Evolutionary conservation across 2,888 invertebrate species (phyloP).

Genomic region (Leucophenga maculata): DNA sequence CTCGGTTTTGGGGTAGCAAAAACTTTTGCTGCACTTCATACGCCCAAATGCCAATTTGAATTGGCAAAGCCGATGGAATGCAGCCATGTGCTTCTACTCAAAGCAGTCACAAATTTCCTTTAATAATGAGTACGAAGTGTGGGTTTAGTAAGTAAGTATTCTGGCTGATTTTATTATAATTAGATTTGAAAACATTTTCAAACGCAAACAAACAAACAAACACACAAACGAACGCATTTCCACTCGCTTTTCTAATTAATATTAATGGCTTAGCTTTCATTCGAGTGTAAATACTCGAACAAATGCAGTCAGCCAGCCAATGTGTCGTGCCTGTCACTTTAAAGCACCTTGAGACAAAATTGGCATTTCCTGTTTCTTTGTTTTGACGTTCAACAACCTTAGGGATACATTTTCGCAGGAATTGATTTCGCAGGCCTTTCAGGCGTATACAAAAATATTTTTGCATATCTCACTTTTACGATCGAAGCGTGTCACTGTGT

Average conservation of each 20-base stretch:
- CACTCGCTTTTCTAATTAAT: conserved; percentile 47
- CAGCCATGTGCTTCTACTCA: too few species aligned
- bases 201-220: not conserved
- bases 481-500: conserved; percentile 60
- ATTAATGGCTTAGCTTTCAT: conserved; percentile 37
- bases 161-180: conserved; percentile 47
- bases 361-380: conserved; percentile 49
- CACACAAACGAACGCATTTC: not conserved
- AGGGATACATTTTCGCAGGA: conserved; percentile 41
- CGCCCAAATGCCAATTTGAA: not conserved
- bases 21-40: conserved; percentile 7
- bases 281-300: not conserved
- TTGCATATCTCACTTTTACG: conserved; percentile 39
- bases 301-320: too few species aligned
- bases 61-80: too few species aligned
- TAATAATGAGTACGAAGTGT: not conserved
- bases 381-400: conserved; percentile 40
- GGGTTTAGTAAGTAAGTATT: not conserved
- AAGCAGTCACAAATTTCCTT: conserved; percentile 24
- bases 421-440: not conserved
- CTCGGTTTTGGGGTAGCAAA: not conserved
- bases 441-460: too few species aligned
- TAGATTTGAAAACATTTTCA: conserved; percentile 41
- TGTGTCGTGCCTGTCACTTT: conserved; percentile 35
- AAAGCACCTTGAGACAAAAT: conserved; percentile 52